These are phyloP conservation scores for Empidonax traillii DNA, from an alignment of 2,113 vertebrate species.

Conservation along the genomic window DNA sequence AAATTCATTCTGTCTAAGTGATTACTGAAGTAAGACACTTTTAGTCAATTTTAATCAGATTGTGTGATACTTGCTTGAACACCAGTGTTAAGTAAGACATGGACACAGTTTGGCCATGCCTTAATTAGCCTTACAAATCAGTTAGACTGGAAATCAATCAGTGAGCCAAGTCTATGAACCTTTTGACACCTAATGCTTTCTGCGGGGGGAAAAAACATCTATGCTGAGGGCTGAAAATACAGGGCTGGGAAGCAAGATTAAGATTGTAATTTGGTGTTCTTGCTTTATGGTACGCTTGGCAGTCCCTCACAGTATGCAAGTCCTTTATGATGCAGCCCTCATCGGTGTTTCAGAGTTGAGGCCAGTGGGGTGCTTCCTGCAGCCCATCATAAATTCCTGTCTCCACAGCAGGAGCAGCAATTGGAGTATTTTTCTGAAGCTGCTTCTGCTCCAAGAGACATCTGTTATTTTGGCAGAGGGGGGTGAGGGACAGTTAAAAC, in stretches of 20 bases:
- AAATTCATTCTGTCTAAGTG: slow-evolving; percentile 78
- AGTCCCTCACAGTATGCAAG: not conserved
- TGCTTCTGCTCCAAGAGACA: not conserved
- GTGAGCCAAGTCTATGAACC: slow-evolving; percentile 39
- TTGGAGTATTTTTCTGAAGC: slow-evolving; percentile 38
- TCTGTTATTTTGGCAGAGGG: not conserved
- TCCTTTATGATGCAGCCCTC: not conserved
- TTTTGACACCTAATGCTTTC: slow-evolving; percentile 53
- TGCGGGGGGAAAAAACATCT: not conserved
- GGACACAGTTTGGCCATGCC: slow-evolving; percentile 70
- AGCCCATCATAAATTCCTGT: slow-evolving; percentile 34
- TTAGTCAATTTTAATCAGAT: slow-evolving; percentile 77
- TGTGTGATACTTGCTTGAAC: slow-evolving; percentile 69
- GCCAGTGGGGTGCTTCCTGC: not conserved
- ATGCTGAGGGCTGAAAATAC: not conserved
- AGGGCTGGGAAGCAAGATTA: slow-evolving; percentile 16
- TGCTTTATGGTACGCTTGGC: not conserved
- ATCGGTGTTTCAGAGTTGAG: not conserved
- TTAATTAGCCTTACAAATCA: slow-evolving; percentile 72
- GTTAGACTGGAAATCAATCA: slow-evolving; percentile 59
- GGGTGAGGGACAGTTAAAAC: not conserved
- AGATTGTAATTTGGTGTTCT: slow-evolving; percentile 12
- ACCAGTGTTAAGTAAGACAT: slow-evolving; percentile 50
- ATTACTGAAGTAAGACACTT: slow-evolving; percentile 78
- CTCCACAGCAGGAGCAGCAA: slow-evolving; percentile 6